phyloP scores from a whole-genome alignment of 2,797 vertebrate species.

The Erpetoichthys calabaricus region DNA sequence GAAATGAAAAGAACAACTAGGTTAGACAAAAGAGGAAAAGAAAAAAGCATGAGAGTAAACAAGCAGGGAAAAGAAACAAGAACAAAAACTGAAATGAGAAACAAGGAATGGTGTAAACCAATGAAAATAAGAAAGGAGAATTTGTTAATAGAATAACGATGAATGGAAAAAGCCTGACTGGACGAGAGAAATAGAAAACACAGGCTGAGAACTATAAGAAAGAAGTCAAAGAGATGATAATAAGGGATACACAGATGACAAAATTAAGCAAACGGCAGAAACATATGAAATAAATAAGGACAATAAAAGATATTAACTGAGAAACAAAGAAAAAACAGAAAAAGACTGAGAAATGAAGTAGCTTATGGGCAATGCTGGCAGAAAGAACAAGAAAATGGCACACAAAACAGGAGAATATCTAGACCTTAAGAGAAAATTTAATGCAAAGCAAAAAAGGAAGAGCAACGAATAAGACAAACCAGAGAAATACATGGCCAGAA shows the following conservation, averaged over 20 bases:
- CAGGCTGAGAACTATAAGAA: not conserved
- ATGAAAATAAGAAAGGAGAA: too few species aligned
- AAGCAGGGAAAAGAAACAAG: constrained; percentile 21
- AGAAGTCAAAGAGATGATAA: too few species aligned
- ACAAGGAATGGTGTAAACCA: constrained; percentile 3
- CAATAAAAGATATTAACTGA: not conserved
- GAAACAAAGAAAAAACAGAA: constrained; percentile 3
- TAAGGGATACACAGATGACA: not conserved
- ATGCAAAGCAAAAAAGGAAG: too few species aligned
- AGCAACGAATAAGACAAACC: too few species aligned
- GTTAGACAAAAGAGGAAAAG: not conserved
- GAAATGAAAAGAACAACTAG: not conserved
- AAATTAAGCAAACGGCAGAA: not conserved
- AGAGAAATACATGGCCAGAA: too few species aligned
- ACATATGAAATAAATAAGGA: not conserved
- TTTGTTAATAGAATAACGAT: not conserved
- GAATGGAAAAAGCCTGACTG: not conserved
- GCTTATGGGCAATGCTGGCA: too few species aligned
- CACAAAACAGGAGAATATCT: too few species aligned
- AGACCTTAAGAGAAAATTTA: too few species aligned
- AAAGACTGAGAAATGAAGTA: too few species aligned
- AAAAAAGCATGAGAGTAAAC: not conserved
- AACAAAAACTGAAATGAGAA: constrained; percentile 12
- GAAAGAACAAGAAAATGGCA: too few species aligned
- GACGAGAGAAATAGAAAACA: not conserved